Percentiles rank a stretch among this genome's conserved stretches.
Evolutionary conservation across 2,797 vertebrate genomes (phyloP).

Genomic region (Sebastiscus albofasciatus): DNA sequence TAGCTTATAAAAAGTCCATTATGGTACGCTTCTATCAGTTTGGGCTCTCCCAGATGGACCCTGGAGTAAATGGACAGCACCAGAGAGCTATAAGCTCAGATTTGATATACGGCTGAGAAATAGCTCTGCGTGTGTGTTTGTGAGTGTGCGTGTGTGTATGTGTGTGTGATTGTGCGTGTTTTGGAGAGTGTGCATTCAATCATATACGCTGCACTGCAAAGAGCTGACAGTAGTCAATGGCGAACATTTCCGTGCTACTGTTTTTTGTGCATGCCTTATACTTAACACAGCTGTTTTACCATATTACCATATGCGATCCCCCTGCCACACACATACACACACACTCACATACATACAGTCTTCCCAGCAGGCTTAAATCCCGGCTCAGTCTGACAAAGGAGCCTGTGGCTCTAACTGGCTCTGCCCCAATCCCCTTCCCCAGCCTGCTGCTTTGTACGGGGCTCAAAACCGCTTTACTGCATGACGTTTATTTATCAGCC

Average conservation of each 20-base stretch:
- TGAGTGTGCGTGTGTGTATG: background rate
- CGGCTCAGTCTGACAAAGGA: slow-evolving; percentile 77
- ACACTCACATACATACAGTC: slow-evolving; percentile 19
- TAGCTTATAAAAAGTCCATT: slow-evolving; percentile 84
- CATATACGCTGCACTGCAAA: slow-evolving; percentile 20
- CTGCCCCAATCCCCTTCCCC: slow-evolving; percentile 75
- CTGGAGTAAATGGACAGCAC: slow-evolving; percentile 78
- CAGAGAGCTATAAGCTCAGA: slow-evolving; percentile 77
- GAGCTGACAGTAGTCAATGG: slow-evolving; percentile 27
- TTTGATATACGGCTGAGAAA: slow-evolving; percentile 74
- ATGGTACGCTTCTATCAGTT: slow-evolving; percentile 76
- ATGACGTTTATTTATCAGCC: slow-evolving; percentile 66
- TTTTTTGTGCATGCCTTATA: slow-evolving; percentile 44
- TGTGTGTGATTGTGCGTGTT: slow-evolving; percentile 21
- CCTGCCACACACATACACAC: slow-evolving; percentile 12
- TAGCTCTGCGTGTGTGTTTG: slow-evolving; percentile 17
- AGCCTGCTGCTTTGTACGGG: slow-evolving; percentile 66
- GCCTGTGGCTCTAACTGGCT: slow-evolving; percentile 77
- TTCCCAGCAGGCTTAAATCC: slow-evolving; percentile 74
- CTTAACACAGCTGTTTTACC: slow-evolving; percentile 54
- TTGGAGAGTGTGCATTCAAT: slow-evolving; percentile 35
- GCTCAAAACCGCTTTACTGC: slow-evolving; percentile 66
- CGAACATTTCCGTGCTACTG: slow-evolving; percentile 29
- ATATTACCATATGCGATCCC: slow-evolving; percentile 40
- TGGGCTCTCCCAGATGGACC: slow-evolving; percentile 77